Evolutionary conservation across 2,888 invertebrate species (phyloP), one percentile per base, ranked within the genome.

Genomic region (Tethea ocularis): DNA sequence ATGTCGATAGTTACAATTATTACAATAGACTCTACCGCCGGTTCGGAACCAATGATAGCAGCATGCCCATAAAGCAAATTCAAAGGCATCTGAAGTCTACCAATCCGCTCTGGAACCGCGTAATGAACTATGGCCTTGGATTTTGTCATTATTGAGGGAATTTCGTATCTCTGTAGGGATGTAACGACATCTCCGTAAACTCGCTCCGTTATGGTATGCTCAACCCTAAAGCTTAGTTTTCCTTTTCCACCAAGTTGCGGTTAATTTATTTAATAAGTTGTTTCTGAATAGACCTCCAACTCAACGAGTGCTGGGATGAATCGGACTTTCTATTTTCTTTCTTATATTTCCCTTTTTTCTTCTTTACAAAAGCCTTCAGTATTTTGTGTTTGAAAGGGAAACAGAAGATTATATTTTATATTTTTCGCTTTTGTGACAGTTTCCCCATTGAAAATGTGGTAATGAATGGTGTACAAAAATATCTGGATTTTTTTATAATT

Each of bases 221-320:
- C 20, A 33, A 33, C 33, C 33, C 17, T 33, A 13, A 22, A 33
- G 17, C 20, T 22, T 54, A 54, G 54, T 89, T 85, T 89, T 89
- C 38, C 84, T 88, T 88, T 87, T 83, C 86, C 83, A 78, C 75
- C 77, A 85, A 88, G 86, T 89, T 89, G 89, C 82, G 89, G 90
- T 91, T 90, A 91, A 91, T 91, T 91, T 91, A 91, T 91, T 91
- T 89, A 91, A 91, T 91, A 91, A 91, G 90, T 89, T 89, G 83
- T 85, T 87, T 82, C 83, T 91, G 91, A 91, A 91, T 89, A 87
- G 88, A 84, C 69, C 79, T 76, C 68, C 33, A 15, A 33, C 54
- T 20, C 77, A 75, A 68, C 77, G 83, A 82, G 83, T 75, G 77
- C 75, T 68, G 77, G 82, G 80, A 84, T 89, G 89, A 88, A 90